A percentile compares a stretch with the other conserved stretches of the same genome.
Evolutionary conservation across 1,140 invertebrate species (phyloP).

Genomic region (Drosophila mojavensis): DNA sequence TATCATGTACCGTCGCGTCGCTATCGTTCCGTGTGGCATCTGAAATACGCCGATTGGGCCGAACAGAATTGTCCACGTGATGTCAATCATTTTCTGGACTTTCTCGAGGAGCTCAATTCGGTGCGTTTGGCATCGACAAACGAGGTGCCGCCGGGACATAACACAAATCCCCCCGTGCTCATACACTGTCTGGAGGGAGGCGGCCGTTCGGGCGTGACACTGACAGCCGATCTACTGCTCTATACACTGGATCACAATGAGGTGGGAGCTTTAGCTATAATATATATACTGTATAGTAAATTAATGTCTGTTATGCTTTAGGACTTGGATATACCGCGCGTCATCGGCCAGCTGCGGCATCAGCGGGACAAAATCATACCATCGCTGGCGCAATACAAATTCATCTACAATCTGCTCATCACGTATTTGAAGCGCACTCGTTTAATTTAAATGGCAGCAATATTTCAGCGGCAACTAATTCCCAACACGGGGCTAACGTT

Average conservation of each 20-base stretch:
- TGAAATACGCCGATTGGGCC: constrained; percentile 92
- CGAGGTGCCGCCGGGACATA: constrained; percentile 88
- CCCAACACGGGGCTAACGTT: constrained; percentile 10
- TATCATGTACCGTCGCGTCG: constrained; percentile 85
- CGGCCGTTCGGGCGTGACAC: constrained; percentile 90
- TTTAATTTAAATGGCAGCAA: constrained; percentile 87
- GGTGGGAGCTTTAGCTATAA: constrained; percentile 84
- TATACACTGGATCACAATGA: constrained; percentile 95
- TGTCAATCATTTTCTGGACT: constrained; percentile 89
- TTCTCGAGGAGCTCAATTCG: constrained; percentile 93
- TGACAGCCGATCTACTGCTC: constrained; percentile 91
- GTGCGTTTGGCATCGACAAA: constrained; percentile 89
- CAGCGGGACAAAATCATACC: constrained; percentile 94
- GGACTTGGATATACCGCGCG: constrained; percentile 91
- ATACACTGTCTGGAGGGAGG: constrained; percentile 90
- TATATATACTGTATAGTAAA: too few relatives aligned
- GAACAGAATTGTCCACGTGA: constrained; percentile 88
- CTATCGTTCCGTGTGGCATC: constrained; percentile 90
- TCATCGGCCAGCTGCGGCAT: constrained; percentile 90
- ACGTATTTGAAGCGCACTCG: constrained; percentile 94
- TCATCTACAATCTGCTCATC: constrained; percentile 93
- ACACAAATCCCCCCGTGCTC: constrained; percentile 89
- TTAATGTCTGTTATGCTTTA: constrained; percentile 54
- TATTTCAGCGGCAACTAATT: neutral
- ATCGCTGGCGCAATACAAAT: constrained; percentile 94